Evolutionary conservation across 2,888 invertebrate genomes (phyloP).

Genomic region (Dolichomitus sp.): DNA sequence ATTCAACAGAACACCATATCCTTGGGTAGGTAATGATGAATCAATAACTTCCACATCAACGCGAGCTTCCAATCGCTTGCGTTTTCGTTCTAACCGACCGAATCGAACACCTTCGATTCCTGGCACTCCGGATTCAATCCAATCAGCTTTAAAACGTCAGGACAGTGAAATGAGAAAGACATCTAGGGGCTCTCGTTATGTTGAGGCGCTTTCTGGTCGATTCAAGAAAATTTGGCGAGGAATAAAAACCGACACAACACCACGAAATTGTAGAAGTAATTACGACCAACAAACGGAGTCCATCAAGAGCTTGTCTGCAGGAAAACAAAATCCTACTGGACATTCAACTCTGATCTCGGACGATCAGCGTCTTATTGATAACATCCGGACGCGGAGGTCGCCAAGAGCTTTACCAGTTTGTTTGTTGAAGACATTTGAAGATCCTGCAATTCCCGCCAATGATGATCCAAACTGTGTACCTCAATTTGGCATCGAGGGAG

Average conservation of each 20-base stretch:
- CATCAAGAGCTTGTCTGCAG: slow-evolving; percentile 2
- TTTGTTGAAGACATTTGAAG: slow-evolving; percentile 5
- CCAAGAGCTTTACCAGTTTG: background rate
- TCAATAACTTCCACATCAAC: background rate
- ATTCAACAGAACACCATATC: background rate
- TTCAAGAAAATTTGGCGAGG: slow-evolving; percentile 16
- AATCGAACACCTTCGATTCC: background rate
- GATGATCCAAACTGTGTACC: background rate
- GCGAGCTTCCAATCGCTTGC: background rate
- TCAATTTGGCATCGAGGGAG: background rate
- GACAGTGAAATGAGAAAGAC: background rate
- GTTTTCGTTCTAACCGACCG: background rate
- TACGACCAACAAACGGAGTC: background rate
- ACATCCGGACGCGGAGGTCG: slow-evolving; percentile 19
- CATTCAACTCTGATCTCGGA: slow-evolving; percentile 58
- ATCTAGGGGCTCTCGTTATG: background rate
- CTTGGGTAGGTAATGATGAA: background rate
- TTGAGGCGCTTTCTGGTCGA: background rate
- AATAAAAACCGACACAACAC: slow-evolving; percentile 1
- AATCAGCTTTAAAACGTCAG: background rate
- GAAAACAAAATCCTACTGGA: slow-evolving; percentile 13
- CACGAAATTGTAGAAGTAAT: background rate
- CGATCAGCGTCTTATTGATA: background rate
- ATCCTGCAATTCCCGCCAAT: slow-evolving; percentile 1
- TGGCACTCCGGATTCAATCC: background rate